Evolutionary conservation across 2,113 vertebrate genomes (phyloP), one percentile per base, ranked within the genome.

Genomic region (Pitta sordida): DNA sequence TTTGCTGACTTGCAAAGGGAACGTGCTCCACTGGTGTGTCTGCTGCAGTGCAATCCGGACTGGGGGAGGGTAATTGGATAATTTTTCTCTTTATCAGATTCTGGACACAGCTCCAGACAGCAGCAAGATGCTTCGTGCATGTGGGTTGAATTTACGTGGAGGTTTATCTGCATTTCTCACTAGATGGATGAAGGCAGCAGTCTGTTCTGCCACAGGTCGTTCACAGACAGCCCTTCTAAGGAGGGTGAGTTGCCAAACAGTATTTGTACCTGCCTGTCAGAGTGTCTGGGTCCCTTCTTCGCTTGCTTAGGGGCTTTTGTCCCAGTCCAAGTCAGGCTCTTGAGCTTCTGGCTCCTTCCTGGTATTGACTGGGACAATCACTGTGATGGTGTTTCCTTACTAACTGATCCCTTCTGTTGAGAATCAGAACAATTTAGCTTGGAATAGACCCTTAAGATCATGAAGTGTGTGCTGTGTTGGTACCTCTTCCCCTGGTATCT

Each of bases 1-100:
- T 94, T 68, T 86, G 93, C 92, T 93, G 89, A 65, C 87, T 91
- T 83, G 84, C 86, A 62, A 6, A 59, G 32, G 74, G 63, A 69
- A 65, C 1, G 1, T 84, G 77, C 77, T 88, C 36, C 12, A 2
- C 64, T 68, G 65, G 20, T 56, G 41, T 44, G 70, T 39, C 73
- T 77, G 88, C 83, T 77, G 26, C 71, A 2, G 14, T 12, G 34
- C 26, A 30, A 1, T 46, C 41, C 62, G 86, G 46, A 9, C 67
- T 37, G 58, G 36, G 44, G 49, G 46, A 85, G n/a, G 55, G 11
- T 43, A 86, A 73, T 6, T 49, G 78, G 77, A 5, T 74, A 1
- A 55, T 74, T 89, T 70, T 71, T 77, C 48, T 82, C 37, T 20
- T 70, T 65, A 74, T 87, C 86, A 83, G 44, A 55, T 58, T 18